A percentile compares a stretch with the other conserved stretches of the same genome.
These are phyloP conservation scores for Porites lutea DNA, from an alignment of 64 coral and sea anemone genomes.

Conservation along the genomic window DNA sequence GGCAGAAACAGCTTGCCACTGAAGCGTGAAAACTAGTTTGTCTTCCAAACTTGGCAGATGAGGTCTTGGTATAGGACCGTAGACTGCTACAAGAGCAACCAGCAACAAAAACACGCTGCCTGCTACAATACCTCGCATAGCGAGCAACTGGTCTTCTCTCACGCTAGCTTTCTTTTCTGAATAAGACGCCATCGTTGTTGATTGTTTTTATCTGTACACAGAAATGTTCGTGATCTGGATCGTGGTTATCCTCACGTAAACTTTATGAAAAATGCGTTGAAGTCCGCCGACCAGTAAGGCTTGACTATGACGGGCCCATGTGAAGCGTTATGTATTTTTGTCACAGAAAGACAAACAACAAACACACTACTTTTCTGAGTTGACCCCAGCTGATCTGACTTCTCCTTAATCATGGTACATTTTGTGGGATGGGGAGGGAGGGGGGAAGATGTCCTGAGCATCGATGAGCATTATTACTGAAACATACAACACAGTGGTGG, in stretches of 20 bases:
- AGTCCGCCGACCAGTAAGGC: too few relatives aligned
- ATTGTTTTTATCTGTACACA: neutral
- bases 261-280: too few relatives aligned
- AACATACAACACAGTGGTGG: too few relatives aligned
- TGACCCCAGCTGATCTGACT: too few relatives aligned
- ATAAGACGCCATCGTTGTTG: conserved; percentile 30
- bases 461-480: too few relatives aligned
- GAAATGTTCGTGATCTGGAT: neutral
- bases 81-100: conserved; percentile 39
- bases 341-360: too few relatives aligned
- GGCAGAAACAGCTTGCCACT: conserved; percentile 45
- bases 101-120: conserved; percentile 32
- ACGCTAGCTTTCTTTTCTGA: conserved; percentile 44
- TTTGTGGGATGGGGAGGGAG: too few relatives aligned
- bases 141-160: conserved; percentile 31
- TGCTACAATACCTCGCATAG: conserved; percentile 34
- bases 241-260: neutral
- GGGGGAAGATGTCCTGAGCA: too few relatives aligned
- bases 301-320: too few relatives aligned
- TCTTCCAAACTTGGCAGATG: conserved; percentile 15
- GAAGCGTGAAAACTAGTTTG: conserved; percentile 43
- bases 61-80: conserved; percentile 45
- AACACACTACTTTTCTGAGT: too few relatives aligned
- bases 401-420: too few relatives aligned
- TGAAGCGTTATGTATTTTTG: too few relatives aligned